phyloP scores from a whole-genome alignment of 2,888 invertebrate species.

The Catocala fraxini region DNA sequence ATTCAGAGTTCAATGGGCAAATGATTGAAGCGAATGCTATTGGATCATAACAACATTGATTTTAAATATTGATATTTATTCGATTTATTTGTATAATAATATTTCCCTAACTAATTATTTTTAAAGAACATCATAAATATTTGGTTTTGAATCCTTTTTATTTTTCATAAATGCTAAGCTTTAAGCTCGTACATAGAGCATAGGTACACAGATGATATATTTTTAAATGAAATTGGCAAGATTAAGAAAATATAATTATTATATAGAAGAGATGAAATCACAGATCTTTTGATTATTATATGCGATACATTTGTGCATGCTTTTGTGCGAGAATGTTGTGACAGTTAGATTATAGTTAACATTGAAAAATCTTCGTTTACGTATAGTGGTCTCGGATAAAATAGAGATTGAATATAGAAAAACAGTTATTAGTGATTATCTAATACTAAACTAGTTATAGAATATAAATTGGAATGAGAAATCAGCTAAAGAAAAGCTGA shows the following conservation, averaged over 20 bases:
- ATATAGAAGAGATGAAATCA: conserved; percentile 19
- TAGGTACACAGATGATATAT: not conserved
- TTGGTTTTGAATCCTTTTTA: too few species aligned
- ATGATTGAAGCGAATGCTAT: too few species aligned
- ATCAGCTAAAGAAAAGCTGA: conserved; percentile 46
- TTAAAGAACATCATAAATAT: too few species aligned
- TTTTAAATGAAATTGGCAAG: conserved; percentile 14
- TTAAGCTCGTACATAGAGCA: not conserved
- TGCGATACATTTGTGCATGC: conserved; percentile 36
- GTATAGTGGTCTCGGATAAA: conserved; percentile 27
- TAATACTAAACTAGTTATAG: conserved; percentile 46
- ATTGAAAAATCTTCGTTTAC: conserved; percentile 16
- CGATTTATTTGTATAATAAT: too few species aligned
- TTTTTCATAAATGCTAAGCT: too few species aligned
- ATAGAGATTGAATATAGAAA: conserved; percentile 43
- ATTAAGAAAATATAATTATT: conserved; percentile 11
- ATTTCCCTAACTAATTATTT: too few species aligned
- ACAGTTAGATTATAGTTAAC: conserved; percentile 12
- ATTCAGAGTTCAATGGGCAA: too few species aligned
- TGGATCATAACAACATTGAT: too few species aligned
- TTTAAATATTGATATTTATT: too few species aligned
- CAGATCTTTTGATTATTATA: conserved; percentile 24
- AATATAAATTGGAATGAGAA: conserved; percentile 50
- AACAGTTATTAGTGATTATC: conserved; percentile 43
- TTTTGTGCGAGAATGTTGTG: conserved; percentile 41